Base-by-base conservation (phyloP, 1,140 invertebrate species). In the Triops longicaudatus region DNA sequence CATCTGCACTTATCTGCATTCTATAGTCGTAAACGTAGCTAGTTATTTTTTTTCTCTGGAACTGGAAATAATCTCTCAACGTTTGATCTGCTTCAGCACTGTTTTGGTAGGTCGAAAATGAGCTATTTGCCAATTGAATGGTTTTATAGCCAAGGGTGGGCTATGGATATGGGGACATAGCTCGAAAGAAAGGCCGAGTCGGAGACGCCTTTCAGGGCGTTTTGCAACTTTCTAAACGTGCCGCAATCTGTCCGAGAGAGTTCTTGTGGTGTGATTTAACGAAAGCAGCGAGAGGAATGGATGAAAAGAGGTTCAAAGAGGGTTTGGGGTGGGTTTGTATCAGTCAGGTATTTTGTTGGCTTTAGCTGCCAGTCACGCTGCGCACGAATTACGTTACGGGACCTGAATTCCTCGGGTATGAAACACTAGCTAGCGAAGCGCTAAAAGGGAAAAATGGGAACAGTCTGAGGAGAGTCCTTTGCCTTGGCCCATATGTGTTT, bases 351-450 rank as follows among this genome's bases (percentile, higher is more conserved):
- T 37, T 44, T 63, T 63, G 50, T 63, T 63, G 50, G 50, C 50
- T 17, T 63, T 63, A 3, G 50, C 14, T n/a, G 50, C 50, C 50
- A 63, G 50, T 63, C 50, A 63, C 50, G 50, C 50, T 63, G 50
- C 50, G 50, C 50, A 63, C 50, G 50, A 63, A 63, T 63, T 63
- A 63, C 50, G 50, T 63, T 63, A 63, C 50, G 50, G 50, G 50
- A n/a, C 50, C 50, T 63, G 50, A 22, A 63, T n/a, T 63, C 22
- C 50, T 22, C 31, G 31, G 31, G 50, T 22, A 63, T 17, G 14
- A 63, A 63, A 63, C 50, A 22, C 2, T 22, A 7, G 50, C 22
- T 63, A 22, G 14, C 22, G 50, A 5, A 63, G 14, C 50, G 50
- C 14, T 17, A 63, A 63, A 63, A 63, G 50, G 50, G 50, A 63